These are phyloP conservation scores for Ptiloglossa arizonensis DNA, from an alignment of 1,140 invertebrate genomes.

Conservation along the genomic window DNA sequence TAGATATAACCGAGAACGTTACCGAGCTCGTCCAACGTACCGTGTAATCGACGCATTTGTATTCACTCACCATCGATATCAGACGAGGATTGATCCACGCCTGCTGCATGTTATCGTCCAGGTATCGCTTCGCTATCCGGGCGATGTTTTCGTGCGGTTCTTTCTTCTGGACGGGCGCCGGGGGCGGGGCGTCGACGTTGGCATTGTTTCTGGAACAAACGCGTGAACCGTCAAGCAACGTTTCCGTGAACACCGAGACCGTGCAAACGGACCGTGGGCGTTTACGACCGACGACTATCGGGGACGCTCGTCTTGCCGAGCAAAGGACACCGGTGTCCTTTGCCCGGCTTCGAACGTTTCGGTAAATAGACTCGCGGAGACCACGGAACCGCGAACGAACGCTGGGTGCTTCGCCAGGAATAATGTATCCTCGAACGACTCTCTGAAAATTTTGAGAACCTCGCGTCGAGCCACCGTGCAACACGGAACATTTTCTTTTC, in stretches of 20 bases:
- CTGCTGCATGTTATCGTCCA: constrained; percentile 84
- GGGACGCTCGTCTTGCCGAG: background rate
- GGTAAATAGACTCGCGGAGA: no score
- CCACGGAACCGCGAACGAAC: no score
- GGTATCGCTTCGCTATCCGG: constrained; percentile 77
- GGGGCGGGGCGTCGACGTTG: constrained; percentile 69
- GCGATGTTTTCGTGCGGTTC: constrained; percentile 76
- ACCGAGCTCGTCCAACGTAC: constrained; percentile 12
- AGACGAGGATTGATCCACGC: constrained; percentile 84
- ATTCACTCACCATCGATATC: constrained; percentile 83
- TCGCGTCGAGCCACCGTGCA: no score
- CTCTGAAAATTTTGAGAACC: no score
- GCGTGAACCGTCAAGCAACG: constrained; percentile 41
- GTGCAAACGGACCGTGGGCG: constrained; percentile 15
- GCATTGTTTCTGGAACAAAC: constrained; percentile 75
- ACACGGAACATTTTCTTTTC: no score
- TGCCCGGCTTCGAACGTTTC: no score
- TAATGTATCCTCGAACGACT: no score
- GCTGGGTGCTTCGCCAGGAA: no score
- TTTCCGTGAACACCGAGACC: constrained; percentile 16
- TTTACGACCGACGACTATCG: constrained; percentile 19
- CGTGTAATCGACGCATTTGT: constrained; percentile 61
- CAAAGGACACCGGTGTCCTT: background rate
- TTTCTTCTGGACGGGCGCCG: constrained; percentile 68
- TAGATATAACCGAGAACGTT: constrained; percentile 33